Percentiles rank a stretch among this genome's conserved stretches.
These are phyloP conservation scores for Serilophus lunatus DNA, from an alignment of 2,113 vertebrate species.

Conservation along the genomic window DNA sequence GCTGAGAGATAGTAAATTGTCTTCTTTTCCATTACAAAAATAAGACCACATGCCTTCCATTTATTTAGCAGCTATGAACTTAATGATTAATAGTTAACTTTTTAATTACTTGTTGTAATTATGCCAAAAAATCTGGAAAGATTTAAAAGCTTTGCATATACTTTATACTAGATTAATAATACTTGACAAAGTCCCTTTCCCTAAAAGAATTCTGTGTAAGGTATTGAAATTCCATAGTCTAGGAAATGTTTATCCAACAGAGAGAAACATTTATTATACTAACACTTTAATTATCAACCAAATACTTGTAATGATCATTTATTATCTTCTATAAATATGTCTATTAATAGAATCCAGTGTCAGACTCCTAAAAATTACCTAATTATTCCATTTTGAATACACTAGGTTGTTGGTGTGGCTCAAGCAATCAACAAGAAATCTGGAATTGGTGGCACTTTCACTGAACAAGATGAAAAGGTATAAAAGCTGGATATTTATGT, in stretches of 20 bases:
- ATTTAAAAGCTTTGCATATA: background rate
- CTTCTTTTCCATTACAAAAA: background rate
- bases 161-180: background rate
- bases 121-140: background rate
- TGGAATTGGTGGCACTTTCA: constrained; percentile 86
- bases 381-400: background rate
- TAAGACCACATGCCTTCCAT: background rate
- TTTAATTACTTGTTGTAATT: background rate
- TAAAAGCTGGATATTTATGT: background rate
- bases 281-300: background rate
- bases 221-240: background rate
- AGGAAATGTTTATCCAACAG: background rate
- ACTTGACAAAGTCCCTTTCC: background rate
- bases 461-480: constrained; percentile 97
- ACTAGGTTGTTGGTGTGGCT: constrained; percentile 94
- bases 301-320: background rate
- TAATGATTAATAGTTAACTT: background rate
- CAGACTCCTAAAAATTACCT: background rate
- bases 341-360: background rate
- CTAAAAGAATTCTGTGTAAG: too few relatives aligned
- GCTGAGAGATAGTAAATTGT: background rate
- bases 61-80: background rate
- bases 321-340: background rate
- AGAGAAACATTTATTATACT: background rate
- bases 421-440: constrained; percentile 98